Evolutionary conservation across 2,888 invertebrate genomes (phyloP).

Genomic region (Anaspis maculata): DNA sequence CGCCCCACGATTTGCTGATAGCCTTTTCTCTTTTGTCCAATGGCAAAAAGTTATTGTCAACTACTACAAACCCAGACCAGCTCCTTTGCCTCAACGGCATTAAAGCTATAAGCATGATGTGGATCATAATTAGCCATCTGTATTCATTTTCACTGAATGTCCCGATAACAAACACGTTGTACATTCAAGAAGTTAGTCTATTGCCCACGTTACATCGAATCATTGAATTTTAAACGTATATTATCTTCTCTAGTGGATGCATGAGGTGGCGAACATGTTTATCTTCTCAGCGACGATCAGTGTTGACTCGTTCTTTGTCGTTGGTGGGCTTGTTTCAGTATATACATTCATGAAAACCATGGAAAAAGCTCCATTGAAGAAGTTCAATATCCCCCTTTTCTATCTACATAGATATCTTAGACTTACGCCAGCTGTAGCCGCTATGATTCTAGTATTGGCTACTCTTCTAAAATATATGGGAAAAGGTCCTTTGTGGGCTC

Average conservation of each 20-base stretch:
- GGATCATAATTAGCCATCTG: background rate
- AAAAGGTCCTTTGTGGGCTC: conserved; percentile 9
- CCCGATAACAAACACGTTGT: background rate
- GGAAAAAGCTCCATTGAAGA: background rate
- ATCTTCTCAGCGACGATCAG: background rate
- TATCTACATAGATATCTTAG: conserved; percentile 10
- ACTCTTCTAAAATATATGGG: conserved; percentile 9
- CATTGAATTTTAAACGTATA: too few species aligned
- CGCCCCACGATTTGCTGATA: too few species aligned
- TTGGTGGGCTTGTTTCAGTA: background rate
- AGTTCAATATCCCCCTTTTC: conserved; percentile 6
- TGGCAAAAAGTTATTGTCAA: background rate
- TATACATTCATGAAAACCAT: background rate
- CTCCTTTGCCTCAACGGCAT: background rate
- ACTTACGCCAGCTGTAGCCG: conserved; percentile 9
- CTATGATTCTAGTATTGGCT: conserved; percentile 7
- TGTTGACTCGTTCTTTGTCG: background rate
- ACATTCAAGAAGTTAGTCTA: background rate
- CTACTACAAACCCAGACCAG: background rate
- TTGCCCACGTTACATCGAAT: too few species aligned
- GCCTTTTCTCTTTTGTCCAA: conserved; percentile 2
- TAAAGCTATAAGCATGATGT: conserved; percentile 1
- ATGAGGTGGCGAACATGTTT: background rate
- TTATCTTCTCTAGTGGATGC: background rate
- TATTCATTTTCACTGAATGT: too few species aligned